Evolutionary conservation across 1,140 invertebrate genomes (phyloP), one percentile per base, ranked within the genome.

Genomic region (Daktulosphaira vitifoliae): DNA sequence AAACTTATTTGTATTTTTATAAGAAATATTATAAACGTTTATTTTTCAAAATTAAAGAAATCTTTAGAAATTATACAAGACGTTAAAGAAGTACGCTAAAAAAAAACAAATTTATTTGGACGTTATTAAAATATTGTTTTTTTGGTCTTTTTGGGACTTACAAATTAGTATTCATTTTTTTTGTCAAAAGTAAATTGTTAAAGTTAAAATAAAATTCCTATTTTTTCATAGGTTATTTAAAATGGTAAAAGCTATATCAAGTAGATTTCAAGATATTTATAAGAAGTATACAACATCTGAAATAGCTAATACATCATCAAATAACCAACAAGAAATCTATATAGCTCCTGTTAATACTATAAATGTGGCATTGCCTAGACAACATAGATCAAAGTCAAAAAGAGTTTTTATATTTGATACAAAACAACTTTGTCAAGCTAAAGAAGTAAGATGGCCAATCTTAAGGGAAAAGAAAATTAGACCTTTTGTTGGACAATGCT

Each of bases 221-320:
- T n/a, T n/a, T n/a, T n/a, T 8, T 0, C 11, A 26, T 16, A 62
- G 56, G 44, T 62, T 25, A n/a, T 18, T 46, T 16, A 33, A 62
- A 13, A 62, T 62, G 56, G 56, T 26, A 1, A 39, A 62, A 33
- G 18, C 42, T 0, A 15, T 62, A 11, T 33, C 56, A 2, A 46
- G 15, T 18, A 8, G 56, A 25, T 62, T 62, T 33, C 56, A 62
- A 46, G 46, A 62, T 7, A 7, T 46, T 6, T 62, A 48, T 13
- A 46, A 62, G 25, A 62, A 44, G 18, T 48, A 46, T 25, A 62
- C 42, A 15, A 9, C 23, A 9, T 62, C 56, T 8, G 42, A 33
- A 62, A 29, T 13, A 5, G 7, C n/a, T 4, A 50, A 26, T 13
- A 16, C 22, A 18, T n/a, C 23, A 11, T 9, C 7, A 2, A 6